Evolutionary conservation across 2,797 vertebrate genomes (phyloP).

Genomic region (Pterois miles): DNA sequence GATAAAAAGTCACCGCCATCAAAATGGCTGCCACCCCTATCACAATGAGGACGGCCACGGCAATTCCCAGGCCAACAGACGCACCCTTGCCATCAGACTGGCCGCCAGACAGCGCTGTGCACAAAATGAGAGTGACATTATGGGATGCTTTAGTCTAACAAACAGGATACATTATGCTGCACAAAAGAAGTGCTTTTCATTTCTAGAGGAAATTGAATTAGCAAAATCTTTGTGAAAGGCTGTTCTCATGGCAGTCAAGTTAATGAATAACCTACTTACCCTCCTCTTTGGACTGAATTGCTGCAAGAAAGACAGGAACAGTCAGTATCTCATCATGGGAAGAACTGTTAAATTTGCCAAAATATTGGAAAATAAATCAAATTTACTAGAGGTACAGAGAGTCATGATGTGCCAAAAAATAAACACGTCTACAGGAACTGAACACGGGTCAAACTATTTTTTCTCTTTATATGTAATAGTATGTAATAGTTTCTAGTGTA

Average conservation of each 20-base stretch:
- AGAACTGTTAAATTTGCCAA: conserved; percentile 9
- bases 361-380: conserved; percentile 14
- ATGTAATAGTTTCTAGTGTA: background rate
- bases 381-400: background rate
- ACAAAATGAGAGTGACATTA: conserved; percentile 54
- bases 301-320: conserved; percentile 59
- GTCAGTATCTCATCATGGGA: conserved; percentile 34
- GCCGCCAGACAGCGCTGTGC: conserved; percentile 62
- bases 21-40: conserved; percentile 61
- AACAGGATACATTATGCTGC: conserved; percentile 42
- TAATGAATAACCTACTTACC: conserved; percentile 53
- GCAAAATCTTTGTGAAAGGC: conserved; percentile 30
- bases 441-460: background rate
- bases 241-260: conserved; percentile 26
- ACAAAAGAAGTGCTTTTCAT: conserved; percentile 56
- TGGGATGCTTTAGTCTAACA: conserved; percentile 25
- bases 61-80: conserved; percentile 73
- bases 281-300: conserved; percentile 58
- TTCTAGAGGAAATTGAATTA: conserved; percentile 56
- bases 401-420: background rate
- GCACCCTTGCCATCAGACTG: conserved; percentile 17
- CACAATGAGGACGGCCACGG: conserved; percentile 72
- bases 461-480: too few relatives aligned
- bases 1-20: conserved; percentile 55
- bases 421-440: background rate